Evolutionary conservation across 2,797 vertebrate genomes (phyloP).

Genomic region (Muscicapa comitata): DNA sequence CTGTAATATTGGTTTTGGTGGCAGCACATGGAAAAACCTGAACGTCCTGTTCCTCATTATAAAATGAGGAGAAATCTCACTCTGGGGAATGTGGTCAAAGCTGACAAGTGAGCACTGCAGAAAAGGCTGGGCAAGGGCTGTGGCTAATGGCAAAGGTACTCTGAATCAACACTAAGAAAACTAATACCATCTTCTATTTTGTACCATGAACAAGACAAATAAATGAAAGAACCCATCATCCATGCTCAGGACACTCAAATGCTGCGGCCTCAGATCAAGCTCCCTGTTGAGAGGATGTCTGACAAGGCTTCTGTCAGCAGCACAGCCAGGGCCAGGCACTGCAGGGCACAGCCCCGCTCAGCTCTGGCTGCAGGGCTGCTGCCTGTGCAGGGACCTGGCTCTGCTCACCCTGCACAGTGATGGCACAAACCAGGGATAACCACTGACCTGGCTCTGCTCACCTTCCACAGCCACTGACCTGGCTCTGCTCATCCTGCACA

Average conservation of each 20-base stretch:
- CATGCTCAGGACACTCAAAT: not conserved
- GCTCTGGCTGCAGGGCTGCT: not conserved
- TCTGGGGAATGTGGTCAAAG: not conserved
- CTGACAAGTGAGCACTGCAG: not conserved
- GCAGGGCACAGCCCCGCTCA: not conserved
- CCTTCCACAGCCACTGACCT: not conserved
- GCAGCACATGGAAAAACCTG: not conserved
- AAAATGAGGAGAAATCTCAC: not conserved
- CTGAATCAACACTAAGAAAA: not conserved
- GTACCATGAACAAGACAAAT: not conserved
- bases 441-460: not conserved
- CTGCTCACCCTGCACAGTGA: not conserved
- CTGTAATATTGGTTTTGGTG: not conserved
- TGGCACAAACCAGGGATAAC: not conserved
- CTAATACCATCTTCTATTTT: not conserved
- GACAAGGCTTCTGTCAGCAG: not conserved
- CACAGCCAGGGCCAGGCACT: not conserved
- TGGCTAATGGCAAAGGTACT: not conserved
- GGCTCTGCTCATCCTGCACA: not conserved
- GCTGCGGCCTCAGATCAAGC: not conserved
- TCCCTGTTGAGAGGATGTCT: not conserved
- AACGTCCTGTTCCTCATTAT: conserved; percentile 2
- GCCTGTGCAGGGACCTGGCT: not conserved
- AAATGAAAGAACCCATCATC: not conserved
- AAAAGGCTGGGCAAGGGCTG: not conserved